These are phyloP conservation scores for Solenodon paradoxus DNA, from an alignment of 2,113 vertebrate species.

Conservation along the genomic window DNA sequence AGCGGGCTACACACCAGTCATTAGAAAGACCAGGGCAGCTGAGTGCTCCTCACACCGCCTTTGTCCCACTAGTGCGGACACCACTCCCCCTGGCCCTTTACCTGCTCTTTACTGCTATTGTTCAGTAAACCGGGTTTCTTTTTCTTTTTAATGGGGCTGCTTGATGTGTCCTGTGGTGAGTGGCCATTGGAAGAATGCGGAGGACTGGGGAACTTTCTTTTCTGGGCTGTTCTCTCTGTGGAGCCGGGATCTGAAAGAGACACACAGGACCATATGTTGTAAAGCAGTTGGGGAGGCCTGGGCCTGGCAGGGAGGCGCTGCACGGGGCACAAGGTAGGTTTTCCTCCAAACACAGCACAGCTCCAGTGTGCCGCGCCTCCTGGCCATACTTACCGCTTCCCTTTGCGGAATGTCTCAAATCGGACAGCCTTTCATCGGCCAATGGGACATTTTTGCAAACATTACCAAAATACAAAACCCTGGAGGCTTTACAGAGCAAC, in stretches of 20 bases:
- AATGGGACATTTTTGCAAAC: background rate
- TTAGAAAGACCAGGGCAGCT: background rate
- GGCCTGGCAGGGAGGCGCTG: background rate
- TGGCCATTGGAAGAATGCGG: conserved; percentile 98
- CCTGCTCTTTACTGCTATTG: conserved; percentile 96
- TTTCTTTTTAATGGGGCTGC: conserved; percentile 98
- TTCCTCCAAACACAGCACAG: background rate
- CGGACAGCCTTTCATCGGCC: background rate
- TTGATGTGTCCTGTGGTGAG: conserved; percentile 93
- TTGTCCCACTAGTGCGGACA: background rate
- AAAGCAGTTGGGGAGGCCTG: background rate
- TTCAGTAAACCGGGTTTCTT: conserved; percentile 96
- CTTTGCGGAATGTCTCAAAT: background rate
- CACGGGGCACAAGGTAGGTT: fast-evolving
- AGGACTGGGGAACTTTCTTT: conserved; percentile 95
- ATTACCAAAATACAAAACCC: background rate
- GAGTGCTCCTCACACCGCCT: background rate
- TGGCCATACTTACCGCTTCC: background rate
- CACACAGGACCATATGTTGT: background rate
- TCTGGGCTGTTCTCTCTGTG: conserved; percentile 90
- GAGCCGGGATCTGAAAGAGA: conserved; percentile 90
- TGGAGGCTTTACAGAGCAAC: background rate
- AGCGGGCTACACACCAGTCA: background rate
- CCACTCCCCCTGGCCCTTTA: conserved; percentile 78
- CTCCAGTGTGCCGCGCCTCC: background rate